These are phyloP conservation scores for Cydia strobilella DNA, from an alignment of 1,140 invertebrate species.

Conservation along the genomic window DNA sequence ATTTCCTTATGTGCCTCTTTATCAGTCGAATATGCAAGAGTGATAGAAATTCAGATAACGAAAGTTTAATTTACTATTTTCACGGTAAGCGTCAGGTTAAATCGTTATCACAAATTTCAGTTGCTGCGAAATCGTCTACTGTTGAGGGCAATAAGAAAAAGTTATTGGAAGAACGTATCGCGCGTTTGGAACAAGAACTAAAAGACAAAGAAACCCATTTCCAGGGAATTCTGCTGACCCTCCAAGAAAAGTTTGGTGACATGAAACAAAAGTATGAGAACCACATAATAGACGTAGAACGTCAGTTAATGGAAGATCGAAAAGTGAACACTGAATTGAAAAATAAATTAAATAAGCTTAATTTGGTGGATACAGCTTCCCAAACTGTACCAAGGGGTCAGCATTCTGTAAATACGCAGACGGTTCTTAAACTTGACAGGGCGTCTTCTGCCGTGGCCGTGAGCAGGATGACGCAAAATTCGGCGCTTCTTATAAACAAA, in stretches of 20 bases:
- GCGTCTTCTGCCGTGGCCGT: slow-evolving; percentile 71
- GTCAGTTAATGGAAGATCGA: slow-evolving; percentile 82
- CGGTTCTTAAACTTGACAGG: slow-evolving; percentile 61
- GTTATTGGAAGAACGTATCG: slow-evolving; percentile 86
- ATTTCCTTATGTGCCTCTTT: too few species aligned
- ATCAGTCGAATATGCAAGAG: too few species aligned
- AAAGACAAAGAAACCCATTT: slow-evolving; percentile 84
- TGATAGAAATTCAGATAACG: too few species aligned
- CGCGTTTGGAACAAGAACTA: slow-evolving; percentile 84
- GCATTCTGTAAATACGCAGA: slow-evolving; percentile 60
- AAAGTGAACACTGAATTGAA: slow-evolving; percentile 81
- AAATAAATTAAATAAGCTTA: slow-evolving; percentile 76
- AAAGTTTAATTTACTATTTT: too few species aligned
- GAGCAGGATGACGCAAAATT: slow-evolving; percentile 78
- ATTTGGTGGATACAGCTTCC: slow-evolving; percentile 51
- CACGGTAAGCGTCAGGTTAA: too few species aligned
- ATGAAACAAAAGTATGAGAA: slow-evolving; percentile 88
- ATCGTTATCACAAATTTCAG: slow-evolving; percentile 43
- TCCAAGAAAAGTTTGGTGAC: slow-evolving; percentile 87
- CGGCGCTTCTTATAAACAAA: slow-evolving; percentile 79
- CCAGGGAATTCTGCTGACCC: slow-evolving; percentile 84
- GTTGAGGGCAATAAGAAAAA: slow-evolving; percentile 82
- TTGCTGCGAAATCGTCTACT: slow-evolving; percentile 81
- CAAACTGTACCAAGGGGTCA: slow-evolving; percentile 58
- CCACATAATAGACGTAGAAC: slow-evolving; percentile 87